Conservation (phyloP, 2,113 vertebrate species). For the Rattus norvegicus region DNA sequence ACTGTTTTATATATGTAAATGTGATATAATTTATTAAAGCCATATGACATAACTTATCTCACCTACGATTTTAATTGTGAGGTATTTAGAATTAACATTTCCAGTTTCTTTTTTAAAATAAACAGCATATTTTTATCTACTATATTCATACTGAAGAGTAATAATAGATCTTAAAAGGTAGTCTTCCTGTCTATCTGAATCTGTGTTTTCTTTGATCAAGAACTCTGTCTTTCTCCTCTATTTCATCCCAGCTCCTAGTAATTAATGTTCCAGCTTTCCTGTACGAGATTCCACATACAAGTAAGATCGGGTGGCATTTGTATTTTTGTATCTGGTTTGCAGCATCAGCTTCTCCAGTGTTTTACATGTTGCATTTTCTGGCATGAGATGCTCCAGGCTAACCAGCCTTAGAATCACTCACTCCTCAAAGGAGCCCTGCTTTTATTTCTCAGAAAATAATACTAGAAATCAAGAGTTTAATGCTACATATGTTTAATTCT, state of each 20-base stretch:
- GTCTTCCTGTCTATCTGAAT: neutral
- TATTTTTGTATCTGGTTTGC: neutral
- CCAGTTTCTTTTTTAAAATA: neutral
- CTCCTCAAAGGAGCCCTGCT: neutral
- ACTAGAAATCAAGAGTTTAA: neutral
- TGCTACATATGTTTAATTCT: neutral
- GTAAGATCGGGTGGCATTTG: neutral
- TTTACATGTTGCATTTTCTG: neutral
- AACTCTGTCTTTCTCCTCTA: neutral
- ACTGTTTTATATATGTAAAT: neutral
- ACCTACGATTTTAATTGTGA: neutral
- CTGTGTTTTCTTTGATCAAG: neutral
- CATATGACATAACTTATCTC: neutral
- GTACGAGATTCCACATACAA: neutral
- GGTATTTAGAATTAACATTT: neutral
- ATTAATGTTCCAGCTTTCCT: neutral
- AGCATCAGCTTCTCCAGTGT: neutral
- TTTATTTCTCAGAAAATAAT: neutral
- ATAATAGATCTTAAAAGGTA: neutral
- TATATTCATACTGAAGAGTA: neutral
- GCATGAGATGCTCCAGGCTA: neutral
- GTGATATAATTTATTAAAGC: neutral
- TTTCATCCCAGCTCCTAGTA: neutral
- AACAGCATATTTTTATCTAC: neutral
- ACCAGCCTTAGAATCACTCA: neutral